A percentile compares a stretch with the other conserved stretches of the same genome.
These are phyloP conservation scores for Mustelus asterias DNA, from an alignment of 2,113 vertebrate genomes.

Conservation along the genomic window DNA sequence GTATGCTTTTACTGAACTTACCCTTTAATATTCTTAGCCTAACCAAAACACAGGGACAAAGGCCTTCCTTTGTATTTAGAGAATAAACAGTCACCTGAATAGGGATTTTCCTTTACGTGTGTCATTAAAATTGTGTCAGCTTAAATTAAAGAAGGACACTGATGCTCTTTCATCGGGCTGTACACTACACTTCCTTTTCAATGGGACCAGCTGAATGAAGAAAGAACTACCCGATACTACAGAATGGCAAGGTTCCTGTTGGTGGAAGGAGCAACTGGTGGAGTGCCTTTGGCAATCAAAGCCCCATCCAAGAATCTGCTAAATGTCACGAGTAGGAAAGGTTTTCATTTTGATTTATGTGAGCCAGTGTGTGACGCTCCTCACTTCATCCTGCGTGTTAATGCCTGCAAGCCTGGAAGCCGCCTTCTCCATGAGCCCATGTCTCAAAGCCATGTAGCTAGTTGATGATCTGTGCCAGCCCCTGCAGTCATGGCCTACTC, in stretches of 20 bases:
- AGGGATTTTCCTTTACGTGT: neutral
- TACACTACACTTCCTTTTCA: neutral
- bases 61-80: neutral
- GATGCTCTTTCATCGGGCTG: neutral
- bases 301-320: neutral
- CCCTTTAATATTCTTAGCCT: neutral
- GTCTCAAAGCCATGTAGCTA: neutral
- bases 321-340: neutral
- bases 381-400: neutral
- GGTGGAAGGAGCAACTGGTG: constrained; percentile 4
- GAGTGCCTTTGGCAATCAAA: neutral
- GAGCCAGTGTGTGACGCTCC: neutral
- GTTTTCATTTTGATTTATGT: neutral
- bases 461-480: neutral
- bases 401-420: neutral
- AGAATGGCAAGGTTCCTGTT: neutral
- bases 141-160: neutral
- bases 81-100: neutral
- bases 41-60: neutral
- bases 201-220: neutral
- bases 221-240: neutral
- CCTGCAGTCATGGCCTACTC: constrained; percentile 11
- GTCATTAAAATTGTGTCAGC: neutral
- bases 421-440: neutral
- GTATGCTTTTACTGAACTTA: neutral